Evolutionary conservation across 2,888 invertebrate genomes (phyloP), one percentile per base, ranked within the genome.

Genomic region (Campaea margaritaria): DNA sequence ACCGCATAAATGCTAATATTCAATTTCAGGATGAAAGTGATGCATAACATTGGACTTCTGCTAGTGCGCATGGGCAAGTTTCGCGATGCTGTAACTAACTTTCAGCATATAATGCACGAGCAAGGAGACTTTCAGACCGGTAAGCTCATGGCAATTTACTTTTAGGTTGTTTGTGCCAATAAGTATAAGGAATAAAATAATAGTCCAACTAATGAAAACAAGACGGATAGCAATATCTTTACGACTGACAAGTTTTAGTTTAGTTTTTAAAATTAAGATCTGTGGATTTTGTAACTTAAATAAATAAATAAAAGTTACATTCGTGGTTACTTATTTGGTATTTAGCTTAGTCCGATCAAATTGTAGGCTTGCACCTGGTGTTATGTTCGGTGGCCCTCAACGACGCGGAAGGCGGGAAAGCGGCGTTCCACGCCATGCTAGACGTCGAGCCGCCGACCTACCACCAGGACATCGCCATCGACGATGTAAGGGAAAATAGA

Each of bases 71-170:
- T 99, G 96, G 98, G 98, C 28, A 98, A 99, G 84, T 98, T 98
- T 86, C 96, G 96, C 52, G 99, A 99, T 83, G 99, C 99, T 0
- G 96, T 98, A 45, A 97, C 97, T 3, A 98, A 98, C 75, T 98
- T 99, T 86, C 99, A 99, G 82, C 99, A 98, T 86, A 99, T 99
- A 60, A 98, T 99, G 97, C 96, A 97, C 53, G 99, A 99, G 85
- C 96, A 97, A 72, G 96, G 98, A 0, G 97, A 97, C 81, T 96
- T 97, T 79, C 96, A 96, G 75, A 96, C 96, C 67, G 96, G 93
- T 87, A 58, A 54, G 58, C 36, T 31, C 10, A 9, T 9, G 34
- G 1, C n/a, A 38, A 21, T 21, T 21, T 21, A 21, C 21, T 21
- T 21, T 21, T 21, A 21, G 5, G 2, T 21, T 21, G 21, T 21